phyloP scores from a whole-genome alignment of 2,113 vertebrate species.

The Chroicocephalus ridibundus region DNA sequence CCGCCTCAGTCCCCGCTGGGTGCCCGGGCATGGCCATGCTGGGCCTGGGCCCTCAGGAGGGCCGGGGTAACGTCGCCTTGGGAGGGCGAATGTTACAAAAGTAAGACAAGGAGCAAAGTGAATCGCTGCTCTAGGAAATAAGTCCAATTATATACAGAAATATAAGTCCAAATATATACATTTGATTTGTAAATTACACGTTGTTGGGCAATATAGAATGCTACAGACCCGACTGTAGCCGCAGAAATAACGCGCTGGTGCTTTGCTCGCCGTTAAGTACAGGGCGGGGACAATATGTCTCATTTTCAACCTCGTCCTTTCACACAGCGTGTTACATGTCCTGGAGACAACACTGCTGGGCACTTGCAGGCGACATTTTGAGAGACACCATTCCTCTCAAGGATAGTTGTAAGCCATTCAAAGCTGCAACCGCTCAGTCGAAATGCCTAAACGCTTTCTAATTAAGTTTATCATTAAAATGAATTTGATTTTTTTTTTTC shows the following conservation, averaged over 20 bases:
- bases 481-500: not conserved
- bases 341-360: not conserved
- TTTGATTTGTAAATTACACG: not conserved
- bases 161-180: too few relatives aligned
- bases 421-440: not conserved
- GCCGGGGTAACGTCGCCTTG: fast-evolving
- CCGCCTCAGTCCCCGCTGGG: not conserved
- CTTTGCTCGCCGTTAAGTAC: fast-evolving
- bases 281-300: not conserved
- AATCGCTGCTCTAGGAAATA: not conserved
- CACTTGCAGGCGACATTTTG: fast-evolving
- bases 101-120: not conserved
- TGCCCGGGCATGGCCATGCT: not conserved
- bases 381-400: not conserved
- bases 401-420: not conserved
- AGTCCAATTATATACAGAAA: fast-evolving
- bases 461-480: conserved; percentile 41
- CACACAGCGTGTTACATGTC: fast-evolving
- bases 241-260: fast-evolving
- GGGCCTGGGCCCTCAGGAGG: not conserved
- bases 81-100: not conserved
- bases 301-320: not conserved
- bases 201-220: not conserved
- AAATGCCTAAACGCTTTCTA: not conserved
- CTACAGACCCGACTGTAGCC: fast-evolving